phyloP scores from a whole-genome alignment of 2,113 vertebrate species.

The Toxotes chatareus region DNA sequence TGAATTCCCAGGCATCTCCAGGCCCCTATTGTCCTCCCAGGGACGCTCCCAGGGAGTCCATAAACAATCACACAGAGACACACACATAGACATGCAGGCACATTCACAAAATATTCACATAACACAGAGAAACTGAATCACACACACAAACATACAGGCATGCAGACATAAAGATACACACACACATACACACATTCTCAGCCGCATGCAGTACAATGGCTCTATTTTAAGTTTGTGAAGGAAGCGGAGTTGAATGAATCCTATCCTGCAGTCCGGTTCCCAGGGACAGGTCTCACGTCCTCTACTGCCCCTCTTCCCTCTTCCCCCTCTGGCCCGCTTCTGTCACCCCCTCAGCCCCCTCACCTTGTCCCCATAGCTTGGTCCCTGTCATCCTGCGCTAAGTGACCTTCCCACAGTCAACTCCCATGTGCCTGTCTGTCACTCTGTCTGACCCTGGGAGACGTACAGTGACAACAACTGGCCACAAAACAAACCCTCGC shows the following conservation, averaged over 20 bases:
- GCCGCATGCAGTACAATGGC: constrained; percentile 97
- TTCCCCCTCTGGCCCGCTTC: constrained; percentile 89
- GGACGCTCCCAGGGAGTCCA: constrained; percentile 91
- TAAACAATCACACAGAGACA: constrained; percentile 92
- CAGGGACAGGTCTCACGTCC: constrained; percentile 97
- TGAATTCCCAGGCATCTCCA: constrained; percentile 86
- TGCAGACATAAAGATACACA: constrained; percentile 83
- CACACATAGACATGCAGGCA: constrained; percentile 72
- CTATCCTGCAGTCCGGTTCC: constrained; percentile 99
- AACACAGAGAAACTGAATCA: constrained; percentile 51
- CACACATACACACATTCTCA: constrained; percentile 91
- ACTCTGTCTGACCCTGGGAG: constrained; percentile 51
- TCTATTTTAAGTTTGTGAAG: constrained; percentile 98
- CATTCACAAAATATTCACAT: constrained; percentile 65
- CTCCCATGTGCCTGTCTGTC: constrained; percentile 36
- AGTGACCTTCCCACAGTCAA: constrained; percentile 77
- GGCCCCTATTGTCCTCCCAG: constrained; percentile 91
- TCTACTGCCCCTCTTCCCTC: constrained; percentile 88
- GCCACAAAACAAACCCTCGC: constrained; percentile 47
- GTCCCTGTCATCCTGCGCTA: constrained; percentile 65
- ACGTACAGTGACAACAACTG: constrained; percentile 47
- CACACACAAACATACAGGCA: constrained; percentile 31
- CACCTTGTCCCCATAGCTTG: constrained; percentile 62
- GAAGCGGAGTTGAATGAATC: constrained; percentile 99
- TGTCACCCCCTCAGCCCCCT: constrained; percentile 82